A percentile compares a stretch with the other conserved stretches of the same genome.
phyloP scores from a whole-genome alignment of 2,113 vertebrate species.

The Pogona vitticeps region DNA sequence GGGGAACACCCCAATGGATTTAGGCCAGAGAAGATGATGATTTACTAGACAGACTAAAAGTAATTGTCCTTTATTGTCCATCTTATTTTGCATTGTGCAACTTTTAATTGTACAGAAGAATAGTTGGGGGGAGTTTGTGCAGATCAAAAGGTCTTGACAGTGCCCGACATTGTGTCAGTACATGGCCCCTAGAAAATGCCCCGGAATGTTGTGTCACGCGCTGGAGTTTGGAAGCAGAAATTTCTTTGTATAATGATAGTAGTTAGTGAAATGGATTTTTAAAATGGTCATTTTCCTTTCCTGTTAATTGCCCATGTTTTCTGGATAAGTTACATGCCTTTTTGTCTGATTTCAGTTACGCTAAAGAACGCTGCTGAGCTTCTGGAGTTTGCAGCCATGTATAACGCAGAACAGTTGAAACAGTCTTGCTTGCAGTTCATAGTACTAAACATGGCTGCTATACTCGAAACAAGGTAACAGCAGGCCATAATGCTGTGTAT shows the following conservation, averaged over 20 bases:
- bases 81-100: background rate
- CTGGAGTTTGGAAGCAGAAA: background rate
- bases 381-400: conserved; percentile 90
- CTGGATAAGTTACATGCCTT: background rate
- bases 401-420: conserved; percentile 93
- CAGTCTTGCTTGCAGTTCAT: conserved; percentile 95
- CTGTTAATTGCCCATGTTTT: accelerated
- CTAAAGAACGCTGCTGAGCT: conserved; percentile 93
- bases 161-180: background rate
- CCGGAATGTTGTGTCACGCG: background rate
- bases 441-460: conserved; percentile 89
- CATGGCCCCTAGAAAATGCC: background rate
- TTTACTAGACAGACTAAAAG: background rate
- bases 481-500: background rate
- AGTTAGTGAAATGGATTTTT: background rate
- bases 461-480: conserved; percentile 92
- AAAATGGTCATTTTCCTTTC: background rate
- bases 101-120: too few species aligned
- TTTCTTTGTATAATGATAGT: background rate
- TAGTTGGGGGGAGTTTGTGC: background rate
- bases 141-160: background rate
- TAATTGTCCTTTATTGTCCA: background rate
- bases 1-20: too few species aligned
- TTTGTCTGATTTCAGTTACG: conserved; percentile 80
- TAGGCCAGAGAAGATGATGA: too few species aligned